Base-by-base conservation (phyloP, 2,797 vertebrate species). In the Syndactyla subalaris region DNA sequence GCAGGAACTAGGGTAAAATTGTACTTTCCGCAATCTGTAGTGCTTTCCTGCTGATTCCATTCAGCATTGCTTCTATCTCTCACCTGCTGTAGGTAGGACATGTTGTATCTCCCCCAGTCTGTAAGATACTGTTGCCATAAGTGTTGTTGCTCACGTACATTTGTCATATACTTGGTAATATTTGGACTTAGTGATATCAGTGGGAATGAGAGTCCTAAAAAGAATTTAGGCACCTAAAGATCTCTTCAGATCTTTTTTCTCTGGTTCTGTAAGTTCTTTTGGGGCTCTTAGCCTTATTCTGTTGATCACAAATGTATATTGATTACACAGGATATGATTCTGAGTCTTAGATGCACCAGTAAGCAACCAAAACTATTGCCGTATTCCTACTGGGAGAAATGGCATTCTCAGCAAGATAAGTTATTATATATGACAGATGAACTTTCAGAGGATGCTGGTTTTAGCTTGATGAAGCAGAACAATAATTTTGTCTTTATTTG, bases 391-490 rank as follows among this genome's bases (percentile, higher is more conserved):
- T 38, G 66, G 59, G 24, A 73, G 43, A 54, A 70, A 67, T 3
- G 16, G 17, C 22, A 75, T 92, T 89, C 78, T 92, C 36, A 58
- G 67, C 11, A 74, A 94, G 17, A 32, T 80, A 57, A 82, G 67
- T 88, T 96, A 73, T 91, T 85, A 12, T 36, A 85, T 85, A 81
- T n/a, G 84, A 89, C 68, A 95, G 75, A 77, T 93, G 92, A 93
- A 86, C 72, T 96, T 95, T 95, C 66, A 61, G 76, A 92, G 65
- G 41, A 86, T 83, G 76, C 14, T 93, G 24, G 27, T 51, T 93
- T 96, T 92, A 95, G 66, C 75, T 93, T 95, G 78, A 80, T 85
- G 85, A 96, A 95, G 84, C 68, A 93, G 86, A 97, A 94, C 52
- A 94, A 83, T 85, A 93, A 75, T 81, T 84, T 86, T 57, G 13